phyloP scores from a whole-genome alignment of 2,888 invertebrate genomes.

The Sepioteuthis lessoniana region DNA sequence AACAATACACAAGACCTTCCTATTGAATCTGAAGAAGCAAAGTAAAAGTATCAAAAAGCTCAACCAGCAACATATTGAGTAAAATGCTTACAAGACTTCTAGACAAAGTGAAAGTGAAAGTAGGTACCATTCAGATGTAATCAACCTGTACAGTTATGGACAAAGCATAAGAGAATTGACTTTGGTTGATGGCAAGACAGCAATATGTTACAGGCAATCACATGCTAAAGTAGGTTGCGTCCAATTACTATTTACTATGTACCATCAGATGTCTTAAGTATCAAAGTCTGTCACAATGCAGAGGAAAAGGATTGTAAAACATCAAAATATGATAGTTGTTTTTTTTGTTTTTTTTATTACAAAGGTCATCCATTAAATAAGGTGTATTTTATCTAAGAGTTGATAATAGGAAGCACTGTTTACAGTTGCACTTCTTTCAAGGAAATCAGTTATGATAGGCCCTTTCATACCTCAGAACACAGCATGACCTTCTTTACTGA shows the following conservation, averaged over 20 bases:
- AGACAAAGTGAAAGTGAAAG: not conserved
- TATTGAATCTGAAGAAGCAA: not conserved
- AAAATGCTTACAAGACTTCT: not conserved
- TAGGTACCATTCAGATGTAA: not conserved
- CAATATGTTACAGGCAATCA: not conserved
- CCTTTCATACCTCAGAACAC: too few relatives aligned
- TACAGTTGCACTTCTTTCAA: too few relatives aligned
- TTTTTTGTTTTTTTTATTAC: too few relatives aligned
- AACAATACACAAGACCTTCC: too few relatives aligned
- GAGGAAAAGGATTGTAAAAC: not conserved
- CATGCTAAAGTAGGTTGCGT: not conserved
- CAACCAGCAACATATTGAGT: not conserved
- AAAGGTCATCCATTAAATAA: too few relatives aligned
- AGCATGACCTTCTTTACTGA: too few relatives aligned
- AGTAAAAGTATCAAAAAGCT: not conserved
- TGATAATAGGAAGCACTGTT: too few relatives aligned
- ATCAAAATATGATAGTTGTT: too few relatives aligned
- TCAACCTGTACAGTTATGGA: not conserved
- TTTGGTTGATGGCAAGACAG: not conserved
- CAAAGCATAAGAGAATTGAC: not conserved
- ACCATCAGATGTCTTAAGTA: not conserved
- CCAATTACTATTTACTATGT: not conserved
- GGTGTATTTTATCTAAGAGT: too few relatives aligned
- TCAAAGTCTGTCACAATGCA: not conserved
- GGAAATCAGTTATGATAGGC: too few relatives aligned